Evolutionary conservation across 1,140 invertebrate species (phyloP), one percentile per base, ranked within the genome.

Genomic region (Hycleus cichorii): DNA sequence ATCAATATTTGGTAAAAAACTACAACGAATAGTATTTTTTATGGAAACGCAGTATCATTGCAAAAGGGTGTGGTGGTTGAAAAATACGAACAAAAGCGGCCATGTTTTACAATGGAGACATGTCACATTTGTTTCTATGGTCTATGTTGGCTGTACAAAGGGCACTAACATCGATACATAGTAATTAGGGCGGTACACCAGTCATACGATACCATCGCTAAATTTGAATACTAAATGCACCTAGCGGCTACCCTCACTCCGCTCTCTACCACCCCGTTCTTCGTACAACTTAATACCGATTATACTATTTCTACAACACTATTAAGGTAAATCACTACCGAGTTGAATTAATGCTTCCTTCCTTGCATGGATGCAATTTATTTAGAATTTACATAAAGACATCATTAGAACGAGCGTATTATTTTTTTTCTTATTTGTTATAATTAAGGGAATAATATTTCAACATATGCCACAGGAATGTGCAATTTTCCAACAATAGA

Each of bases 101-200:
- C 67, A 67, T 67, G 58, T 67, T 66, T 46, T 43, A 58, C 65
- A 69, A 69, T 69, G 63, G 64, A 32, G 32, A 63, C 59, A 55
- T 67, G 58, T 69, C 57, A 63, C 67, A 61, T 67, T 67, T 67
- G 65, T 67, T 69, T 69, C 65, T 59, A 66, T 57, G 49, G 49
- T 40, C 45, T 39, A 24, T 12, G 50, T 32, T 5, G 27, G 45
- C 39, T 47, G 43, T 47, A 60, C 55, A 64, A 64, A 61, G 44
- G 59, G 50, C 42, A 42, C 26, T 56, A 60, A 62, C 60, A 62
- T 64, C 64, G 64, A 69, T 68, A 64, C 62, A 67, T 60, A 40
- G 64, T 62, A 60, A 69, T 69, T 68, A 69, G 64, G 68, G 68
- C 65, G 68, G 68, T 62, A 40, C 63, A 60, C 53, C 54, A 68